phyloP scores from a whole-genome alignment of 30 jellyfish, hydroid and myxozoan genomes.

The Catostylus mosaicus region DNA sequence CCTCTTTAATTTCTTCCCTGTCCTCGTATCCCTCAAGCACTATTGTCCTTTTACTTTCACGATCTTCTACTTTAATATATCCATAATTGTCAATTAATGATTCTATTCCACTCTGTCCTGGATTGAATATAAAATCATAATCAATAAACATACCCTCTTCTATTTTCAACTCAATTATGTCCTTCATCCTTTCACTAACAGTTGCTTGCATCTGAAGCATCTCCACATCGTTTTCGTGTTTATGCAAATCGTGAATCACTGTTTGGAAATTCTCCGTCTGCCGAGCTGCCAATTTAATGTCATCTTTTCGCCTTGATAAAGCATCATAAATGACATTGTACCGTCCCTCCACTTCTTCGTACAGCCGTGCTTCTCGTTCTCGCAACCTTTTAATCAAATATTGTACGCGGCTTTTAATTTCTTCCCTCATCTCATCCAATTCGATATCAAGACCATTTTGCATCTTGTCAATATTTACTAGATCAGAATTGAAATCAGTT shows the following conservation, averaged over 20 bases:
- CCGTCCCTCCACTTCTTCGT: conserved; percentile 56
- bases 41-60: conserved; percentile 31
- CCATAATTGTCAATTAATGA: conserved; percentile 78
- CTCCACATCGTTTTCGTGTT: conserved; percentile 84
- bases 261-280: conserved; percentile 41
- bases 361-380: conserved; percentile 69
- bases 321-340: conserved; percentile 46
- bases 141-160: conserved; percentile 32
- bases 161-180: conserved; percentile 47
- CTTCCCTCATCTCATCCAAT: conserved; percentile 64
- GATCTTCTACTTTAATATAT: conserved; percentile 31
- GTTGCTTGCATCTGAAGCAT: conserved; percentile 96
- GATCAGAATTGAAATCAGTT: conserved; percentile 46
- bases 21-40: conserved; percentile 31
- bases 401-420: conserved; percentile 70
- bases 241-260: conserved; percentile 47
- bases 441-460: conserved; percentile 73
- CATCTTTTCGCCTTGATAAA: conserved; percentile 53
- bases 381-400: conserved; percentile 55
- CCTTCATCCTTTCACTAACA: conserved; percentile 48
- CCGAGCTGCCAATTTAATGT: conserved; percentile 45
- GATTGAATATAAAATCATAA: conserved; percentile 76
- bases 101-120: conserved; percentile 62
- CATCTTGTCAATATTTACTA: conserved; percentile 64
- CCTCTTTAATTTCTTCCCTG: background rate